Percentiles rank a stretch among this genome's conserved stretches.
phyloP scores from a whole-genome alignment of 2,113 vertebrate species.

The Mesocricetus auratus region DNA sequence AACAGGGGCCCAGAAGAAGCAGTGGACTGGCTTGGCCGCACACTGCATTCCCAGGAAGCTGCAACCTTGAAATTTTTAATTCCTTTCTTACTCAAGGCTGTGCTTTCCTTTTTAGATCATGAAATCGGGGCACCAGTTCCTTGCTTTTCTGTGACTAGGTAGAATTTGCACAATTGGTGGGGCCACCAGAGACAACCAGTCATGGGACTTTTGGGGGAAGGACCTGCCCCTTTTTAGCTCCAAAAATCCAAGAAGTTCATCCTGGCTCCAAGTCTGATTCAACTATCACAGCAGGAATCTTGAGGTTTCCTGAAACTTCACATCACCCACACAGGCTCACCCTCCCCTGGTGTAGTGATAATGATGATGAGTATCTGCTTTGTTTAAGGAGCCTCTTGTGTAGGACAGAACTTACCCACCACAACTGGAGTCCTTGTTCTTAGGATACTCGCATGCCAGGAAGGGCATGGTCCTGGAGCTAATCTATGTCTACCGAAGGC shows the following conservation, averaged over 20 bases:
- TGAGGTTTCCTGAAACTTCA: neutral
- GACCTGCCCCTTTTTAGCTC: neutral
- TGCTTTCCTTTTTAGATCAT: conserved; percentile 25
- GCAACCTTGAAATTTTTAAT: conserved; percentile 28
- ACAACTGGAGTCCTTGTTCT: neutral
- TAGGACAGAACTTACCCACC: neutral
- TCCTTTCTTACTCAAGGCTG: conserved; percentile 10
- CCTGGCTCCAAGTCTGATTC: neutral
- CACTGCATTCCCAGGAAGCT: conserved; percentile 25
- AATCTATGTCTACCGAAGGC: neutral
- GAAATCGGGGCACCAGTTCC: neutral
- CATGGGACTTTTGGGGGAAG: neutral
- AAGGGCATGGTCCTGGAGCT: neutral
- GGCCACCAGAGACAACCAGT: neutral
- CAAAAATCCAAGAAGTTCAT: neutral
- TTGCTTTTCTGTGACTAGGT: neutral
- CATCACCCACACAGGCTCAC: neutral
- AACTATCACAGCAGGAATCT: neutral
- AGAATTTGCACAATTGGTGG: neutral
- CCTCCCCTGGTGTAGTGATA: neutral
- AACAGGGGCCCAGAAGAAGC: conserved; percentile 21
- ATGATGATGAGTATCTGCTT: neutral
- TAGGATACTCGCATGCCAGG: neutral
- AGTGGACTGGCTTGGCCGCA: neutral
- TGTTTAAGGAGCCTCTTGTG: neutral